A percentile compares a stretch with the other conserved stretches of the same genome.
phyloP scores from a whole-genome alignment of 2,113 vertebrate genomes.

The Oreocharis arfaki region DNA sequence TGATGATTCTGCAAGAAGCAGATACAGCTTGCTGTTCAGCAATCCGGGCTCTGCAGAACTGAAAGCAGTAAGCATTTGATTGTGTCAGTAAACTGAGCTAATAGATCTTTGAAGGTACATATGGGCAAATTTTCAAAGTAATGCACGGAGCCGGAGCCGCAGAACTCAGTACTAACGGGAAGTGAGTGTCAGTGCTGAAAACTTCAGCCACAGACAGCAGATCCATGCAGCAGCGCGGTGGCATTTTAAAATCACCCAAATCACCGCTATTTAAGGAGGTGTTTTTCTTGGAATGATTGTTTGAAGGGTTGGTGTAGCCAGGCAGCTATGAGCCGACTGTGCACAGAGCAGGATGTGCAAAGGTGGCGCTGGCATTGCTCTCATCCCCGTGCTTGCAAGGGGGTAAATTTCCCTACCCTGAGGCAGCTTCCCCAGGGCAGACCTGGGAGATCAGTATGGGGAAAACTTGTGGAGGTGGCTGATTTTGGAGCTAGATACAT shows the following conservation, averaged over 20 bases:
- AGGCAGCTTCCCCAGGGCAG: not conserved
- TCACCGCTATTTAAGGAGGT: not conserved
- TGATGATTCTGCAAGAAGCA: constrained; percentile 34
- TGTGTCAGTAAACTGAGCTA: constrained; percentile 41
- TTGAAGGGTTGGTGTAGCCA: not conserved
- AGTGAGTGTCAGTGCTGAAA: not conserved
- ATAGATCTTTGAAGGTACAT: constrained; percentile 28
- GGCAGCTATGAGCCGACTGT: not conserved
- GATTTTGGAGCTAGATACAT: not conserved
- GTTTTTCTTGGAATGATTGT: not conserved
- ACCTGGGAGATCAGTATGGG: not conserved
- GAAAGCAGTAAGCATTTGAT: constrained; percentile 37
- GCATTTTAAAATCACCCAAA: not conserved
- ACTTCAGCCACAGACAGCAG: not conserved
- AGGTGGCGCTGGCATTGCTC: not conserved
- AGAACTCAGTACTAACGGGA: not conserved
- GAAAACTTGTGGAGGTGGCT: not conserved
- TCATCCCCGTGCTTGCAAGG: rapidly evolving
- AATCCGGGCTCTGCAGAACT: not conserved
- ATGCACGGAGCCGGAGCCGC: not conserved
- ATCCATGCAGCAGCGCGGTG: rapidly evolving
- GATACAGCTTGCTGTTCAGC: constrained; percentile 53
- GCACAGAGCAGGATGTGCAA: not conserved
- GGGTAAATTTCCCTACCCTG: not conserved
- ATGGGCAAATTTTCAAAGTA: constrained; percentile 6